Evolutionary conservation across 1,140 invertebrate species (phyloP).

Genomic region (Drosophila ogumai): DNA sequence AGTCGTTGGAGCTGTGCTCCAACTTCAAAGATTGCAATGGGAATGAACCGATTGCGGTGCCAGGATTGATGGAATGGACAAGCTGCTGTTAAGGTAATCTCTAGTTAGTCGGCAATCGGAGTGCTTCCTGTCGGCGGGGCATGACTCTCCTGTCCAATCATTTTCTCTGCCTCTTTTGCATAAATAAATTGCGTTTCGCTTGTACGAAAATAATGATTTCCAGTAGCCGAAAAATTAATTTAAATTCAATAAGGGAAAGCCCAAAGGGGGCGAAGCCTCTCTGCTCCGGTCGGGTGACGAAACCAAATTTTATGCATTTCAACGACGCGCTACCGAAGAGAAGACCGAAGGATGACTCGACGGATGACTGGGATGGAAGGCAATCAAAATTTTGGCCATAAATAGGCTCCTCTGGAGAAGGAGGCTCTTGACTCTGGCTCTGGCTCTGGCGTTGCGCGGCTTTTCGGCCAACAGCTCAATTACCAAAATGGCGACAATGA

Average conservation of each 20-base stretch:
- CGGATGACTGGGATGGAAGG: slow-evolving; percentile 44
- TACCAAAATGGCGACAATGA: slow-evolving; percentile 69
- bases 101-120: slow-evolving; percentile 33
- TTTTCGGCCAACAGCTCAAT: slow-evolving; percentile 66
- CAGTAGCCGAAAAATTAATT: slow-evolving; percentile 59
- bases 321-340: slow-evolving; percentile 46
- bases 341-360: slow-evolving; percentile 16
- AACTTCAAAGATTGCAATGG: slow-evolving; percentile 66
- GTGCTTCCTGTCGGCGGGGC: slow-evolving; percentile 39
- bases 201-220: slow-evolving; percentile 38
- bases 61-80: slow-evolving; percentile 32
- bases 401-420: slow-evolving; percentile 55
- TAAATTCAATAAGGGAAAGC: slow-evolving; percentile 54
- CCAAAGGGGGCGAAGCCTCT: slow-evolving; percentile 32
- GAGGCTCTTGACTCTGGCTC: neutral
- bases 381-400: slow-evolving; percentile 73
- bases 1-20: slow-evolving; percentile 56
- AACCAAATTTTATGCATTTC: slow-evolving; percentile 66
- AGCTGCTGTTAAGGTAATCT: slow-evolving; percentile 46
- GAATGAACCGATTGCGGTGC: slow-evolving; percentile 35
- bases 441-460: slow-evolving; percentile 10
- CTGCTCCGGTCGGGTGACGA: slow-evolving; percentile 48
- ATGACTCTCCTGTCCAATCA: slow-evolving; percentile 29
- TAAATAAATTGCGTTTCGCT: slow-evolving; percentile 40
- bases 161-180: slow-evolving; percentile 46